A percentile compares a stretch with the other conserved stretches of the same genome.
These are phyloP conservation scores for Cercopithecus mona DNA, from an alignment of 2,113 vertebrate species.

Conservation along the genomic window DNA sequence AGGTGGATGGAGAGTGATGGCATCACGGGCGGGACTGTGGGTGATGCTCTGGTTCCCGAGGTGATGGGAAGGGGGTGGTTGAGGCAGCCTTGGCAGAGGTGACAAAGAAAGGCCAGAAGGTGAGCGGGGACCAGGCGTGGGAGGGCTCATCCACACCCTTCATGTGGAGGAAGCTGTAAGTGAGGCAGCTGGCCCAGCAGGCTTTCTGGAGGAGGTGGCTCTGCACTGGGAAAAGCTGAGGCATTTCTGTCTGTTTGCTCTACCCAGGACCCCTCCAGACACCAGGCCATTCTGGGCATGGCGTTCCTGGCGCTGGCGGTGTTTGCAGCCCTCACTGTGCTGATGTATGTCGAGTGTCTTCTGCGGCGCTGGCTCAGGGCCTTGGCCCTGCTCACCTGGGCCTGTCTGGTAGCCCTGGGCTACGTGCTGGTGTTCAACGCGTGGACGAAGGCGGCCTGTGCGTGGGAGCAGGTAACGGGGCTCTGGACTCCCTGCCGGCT, in stretches of 20 bases:
- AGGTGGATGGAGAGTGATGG: too few relatives aligned
- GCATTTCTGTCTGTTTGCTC: neutral
- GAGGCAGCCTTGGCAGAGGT: too few relatives aligned
- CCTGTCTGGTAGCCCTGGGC: constrained; percentile 91
- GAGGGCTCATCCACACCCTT: accelerated
- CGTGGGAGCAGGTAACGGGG: constrained; percentile 93
- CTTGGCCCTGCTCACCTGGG: constrained; percentile 90
- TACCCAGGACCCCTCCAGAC: constrained; percentile 36
- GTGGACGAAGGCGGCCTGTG: neutral
- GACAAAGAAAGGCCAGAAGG: neutral
- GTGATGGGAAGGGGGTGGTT: neutral
- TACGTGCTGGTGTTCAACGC: constrained; percentile 89
- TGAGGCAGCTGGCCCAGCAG: neutral
- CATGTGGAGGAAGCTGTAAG: neutral
- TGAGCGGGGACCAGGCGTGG: too few relatives aligned
- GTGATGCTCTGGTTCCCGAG: neutral
- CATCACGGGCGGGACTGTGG: neutral
- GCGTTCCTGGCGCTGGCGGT: constrained; percentile 88
- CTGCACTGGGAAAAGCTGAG: accelerated
- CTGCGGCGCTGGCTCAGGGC: constrained; percentile 88
- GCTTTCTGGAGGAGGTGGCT: neutral
- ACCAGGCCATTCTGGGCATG: constrained; percentile 86
- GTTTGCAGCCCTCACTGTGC: constrained; percentile 88
- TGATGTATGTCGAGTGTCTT: constrained; percentile 90
- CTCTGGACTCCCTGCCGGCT: accelerated